These are phyloP conservation scores for Carassius carassius DNA, from an alignment of 2,113 vertebrate genomes.

Conservation along the genomic window DNA sequence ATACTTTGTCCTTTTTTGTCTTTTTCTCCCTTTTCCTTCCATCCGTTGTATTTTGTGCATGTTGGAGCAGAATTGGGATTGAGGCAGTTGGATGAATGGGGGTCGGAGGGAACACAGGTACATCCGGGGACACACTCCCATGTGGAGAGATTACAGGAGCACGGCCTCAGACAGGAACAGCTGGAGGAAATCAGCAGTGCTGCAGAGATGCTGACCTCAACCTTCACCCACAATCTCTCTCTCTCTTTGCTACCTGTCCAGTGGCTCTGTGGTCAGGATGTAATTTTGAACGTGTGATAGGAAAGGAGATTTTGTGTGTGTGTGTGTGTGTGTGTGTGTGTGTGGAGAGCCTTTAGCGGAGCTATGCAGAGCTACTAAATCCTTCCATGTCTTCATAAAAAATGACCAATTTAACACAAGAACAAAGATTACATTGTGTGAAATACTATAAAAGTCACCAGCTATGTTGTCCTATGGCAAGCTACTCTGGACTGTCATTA, in stretches of 20 bases:
- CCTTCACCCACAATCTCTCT: constrained; percentile 14
- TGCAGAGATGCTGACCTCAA: constrained; percentile 28
- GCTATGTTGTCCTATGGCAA: background rate
- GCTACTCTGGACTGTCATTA: background rate
- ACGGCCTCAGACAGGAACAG: constrained; percentile 8
- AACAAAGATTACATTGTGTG: background rate
- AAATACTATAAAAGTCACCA: background rate
- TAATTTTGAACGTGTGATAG: background rate
- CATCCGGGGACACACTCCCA: background rate
- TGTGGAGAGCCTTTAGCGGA: background rate
- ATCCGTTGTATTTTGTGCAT: constrained; percentile 23
- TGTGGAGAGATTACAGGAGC: constrained; percentile 27
- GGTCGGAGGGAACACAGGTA: constrained; percentile 6
- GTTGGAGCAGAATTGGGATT: constrained; percentile 28
- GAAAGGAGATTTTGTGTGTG: background rate
- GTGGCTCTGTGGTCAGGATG: background rate
- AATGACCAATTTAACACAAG: background rate
- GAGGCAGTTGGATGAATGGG: constrained; percentile 20
- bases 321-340: no score
- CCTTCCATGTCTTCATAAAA: background rate
- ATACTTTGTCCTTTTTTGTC: constrained; percentile 16
- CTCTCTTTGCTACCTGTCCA: constrained; percentile 28
- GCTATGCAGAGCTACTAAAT: background rate
- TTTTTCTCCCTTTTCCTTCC: background rate
- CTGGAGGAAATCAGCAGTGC: constrained; percentile 30